A percentile compares a stretch with the other conserved stretches of the same genome.
Evolutionary conservation across 2,797 vertebrate species (phyloP).

Genomic region (Apogon hyalosoma): DNA sequence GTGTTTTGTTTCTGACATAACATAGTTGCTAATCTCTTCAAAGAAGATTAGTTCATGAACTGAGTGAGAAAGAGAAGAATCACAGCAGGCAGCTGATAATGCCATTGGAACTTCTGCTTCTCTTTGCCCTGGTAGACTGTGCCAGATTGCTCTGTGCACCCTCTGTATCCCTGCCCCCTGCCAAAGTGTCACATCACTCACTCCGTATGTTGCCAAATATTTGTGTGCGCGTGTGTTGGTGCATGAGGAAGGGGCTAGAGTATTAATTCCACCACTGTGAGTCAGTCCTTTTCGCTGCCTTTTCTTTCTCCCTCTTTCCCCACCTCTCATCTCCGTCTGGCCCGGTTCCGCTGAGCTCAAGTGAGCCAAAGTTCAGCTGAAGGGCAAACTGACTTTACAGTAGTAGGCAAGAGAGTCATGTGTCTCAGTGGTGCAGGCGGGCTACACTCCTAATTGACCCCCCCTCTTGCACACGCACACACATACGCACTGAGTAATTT

Average conservation of each 20-base stretch:
- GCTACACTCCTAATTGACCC: conserved; percentile 73
- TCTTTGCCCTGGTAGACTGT: conserved; percentile 59
- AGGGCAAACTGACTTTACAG: conserved; percentile 91
- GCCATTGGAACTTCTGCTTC: conserved; percentile 53
- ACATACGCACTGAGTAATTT: conserved; percentile 78
- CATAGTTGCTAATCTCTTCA: conserved; percentile 8
- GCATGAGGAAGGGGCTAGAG: conserved; percentile 20
- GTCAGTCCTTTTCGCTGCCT: conserved; percentile 57
- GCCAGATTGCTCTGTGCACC: conserved; percentile 38
- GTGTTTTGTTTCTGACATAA: conserved; percentile 22
- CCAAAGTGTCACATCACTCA: conserved; percentile 73
- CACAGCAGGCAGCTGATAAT: conserved; percentile 57
- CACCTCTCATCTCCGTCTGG: conserved; percentile 62
- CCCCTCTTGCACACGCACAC: conserved; percentile 21
- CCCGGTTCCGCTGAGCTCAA: conserved; percentile 69
- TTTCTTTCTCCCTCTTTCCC: conserved; percentile 48
- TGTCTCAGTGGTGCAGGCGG: conserved; percentile 86
- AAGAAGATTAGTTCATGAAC: conserved; percentile 38
- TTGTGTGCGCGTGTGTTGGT: conserved; percentile 42
- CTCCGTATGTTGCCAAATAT: conserved; percentile 71
- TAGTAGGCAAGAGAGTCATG: conserved; percentile 88
- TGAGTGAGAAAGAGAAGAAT: conserved; percentile 32
- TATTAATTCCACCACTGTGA: conserved; percentile 70
- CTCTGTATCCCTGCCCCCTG: conserved; percentile 36
- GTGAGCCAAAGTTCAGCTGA: conserved; percentile 97